Base-by-base conservation (phyloP, 2,797 vertebrate genomes). In the Crocidura indochinensis region DNA sequence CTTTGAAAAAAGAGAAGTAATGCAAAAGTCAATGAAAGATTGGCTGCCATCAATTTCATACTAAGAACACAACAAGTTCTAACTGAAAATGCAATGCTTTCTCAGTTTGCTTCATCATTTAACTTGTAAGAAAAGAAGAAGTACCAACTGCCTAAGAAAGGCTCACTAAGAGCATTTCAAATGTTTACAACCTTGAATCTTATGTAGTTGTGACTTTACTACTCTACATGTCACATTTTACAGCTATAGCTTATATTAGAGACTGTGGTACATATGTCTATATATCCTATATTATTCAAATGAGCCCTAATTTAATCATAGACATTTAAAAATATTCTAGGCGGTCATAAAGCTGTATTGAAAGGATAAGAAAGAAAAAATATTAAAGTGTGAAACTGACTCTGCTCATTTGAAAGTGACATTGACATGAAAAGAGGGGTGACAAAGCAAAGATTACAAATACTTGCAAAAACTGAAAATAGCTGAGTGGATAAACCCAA, bases 1-100 rank as follows among this genome's bases (percentile, higher is more conserved):
- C 44, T 49, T 81, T 64, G 68, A 69, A 90, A 75, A n/a, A 78
- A 87, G 26, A 94, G 17, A 53, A 77, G 56, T 90, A 77, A 60
- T 27, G 9, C 81, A 84, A 91, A 74, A 74, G 12, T 69, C n/a
- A 73, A 11, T 74, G 26, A 8, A 49, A 49, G n/a, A 7, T 80
- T 64, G 7, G 9, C 60, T 76, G 38, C 62, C 27, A 67, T 6
- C 2, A 53, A 11, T 27, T 49, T 88, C 26, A 49, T 44, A 67
- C 11, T 76, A 49, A 31, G 29, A 89, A 87, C 29, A 8, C 19
- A n/a, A n/a, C n/a, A 83, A 6, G 0, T 86, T 64, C 29, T 11
- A 90, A 65, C 4, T 53, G 8, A 79, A 89, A 72, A 80, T 8
- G 38, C 17, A 11, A 0, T 74, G 14, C 49, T 89, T 86, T 80